Base-by-base conservation (phyloP, 2,113 vertebrate species). In the Leuciscus idus region DNA sequence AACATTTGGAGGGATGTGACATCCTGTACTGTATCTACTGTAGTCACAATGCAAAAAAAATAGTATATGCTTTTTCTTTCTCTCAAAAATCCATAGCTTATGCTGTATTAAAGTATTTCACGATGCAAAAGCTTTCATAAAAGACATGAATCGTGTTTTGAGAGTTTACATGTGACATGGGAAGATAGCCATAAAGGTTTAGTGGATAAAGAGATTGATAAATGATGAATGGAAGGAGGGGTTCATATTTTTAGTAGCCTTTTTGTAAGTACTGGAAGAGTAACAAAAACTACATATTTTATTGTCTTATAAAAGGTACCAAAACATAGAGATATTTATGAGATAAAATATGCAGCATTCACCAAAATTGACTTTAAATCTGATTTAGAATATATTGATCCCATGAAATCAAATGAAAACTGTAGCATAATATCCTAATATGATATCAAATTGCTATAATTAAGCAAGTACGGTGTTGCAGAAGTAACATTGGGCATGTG, bases 331-430 rank as follows among this genome's bases (percentile, higher is more conserved):
- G n/a, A 83, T 66, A 75, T 88, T 52, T 77, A 85, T 85, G 57
- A 82, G 78, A 62, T 87, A n/a, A 50, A 84, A 46, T 73, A n/a
- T 64, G 77, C 79, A 85, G 80, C 73, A 86, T 83, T 83, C 30
- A 59, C 84, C 79, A 88, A 85, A 83, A 84, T 57, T 52, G 10
- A 79, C 48, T 81, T 77, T 36, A 83, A 76, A 48, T 36, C 17
- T 19, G 62, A 89, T 91, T 93, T 50, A 89, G 89, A 92, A 39
- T 74, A 62, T 84, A 59, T 33, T 74, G 19, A 59, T 77, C 19
- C 43, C n/a, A 43, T 80, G 4, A 21, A 79, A 52, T 57, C n/a
- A 0, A 79, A 61, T 61, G n/a, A 43, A 64, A 46, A 26, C 13
- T 48, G n/a, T 64, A 64, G 59, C n/a, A 64, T 64, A 81, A 26